Evolutionary conservation across 2,888 invertebrate species (phyloP), one percentile per base, ranked within the genome.

Genomic region (Netelia virgata): DNA sequence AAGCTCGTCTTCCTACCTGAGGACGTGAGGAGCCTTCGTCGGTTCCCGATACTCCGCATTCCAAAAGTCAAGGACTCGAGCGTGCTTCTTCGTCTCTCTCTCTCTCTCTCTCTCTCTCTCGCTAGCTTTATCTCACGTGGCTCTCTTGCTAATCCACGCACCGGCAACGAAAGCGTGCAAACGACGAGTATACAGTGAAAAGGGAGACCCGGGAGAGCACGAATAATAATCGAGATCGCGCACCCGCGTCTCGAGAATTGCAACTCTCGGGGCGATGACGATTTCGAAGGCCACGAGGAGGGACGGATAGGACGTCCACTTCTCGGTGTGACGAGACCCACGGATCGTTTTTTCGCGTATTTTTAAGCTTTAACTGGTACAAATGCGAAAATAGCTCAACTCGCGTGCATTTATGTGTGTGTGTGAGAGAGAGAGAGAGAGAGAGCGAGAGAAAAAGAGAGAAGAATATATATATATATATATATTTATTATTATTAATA

Each of bases 51-150:
- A 81, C 84, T 81, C 77, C 73, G 84, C 90, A 91, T 91, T 91
- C 91, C 91, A 89, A 91, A 89, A 91, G 89, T 90, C 91, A 91
- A 91, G 91, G 91, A 91, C 91, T 90, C 90, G 86, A 86, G 72
- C 79, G 86, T 55, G 68, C 55, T 83, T 47, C 68, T 70, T 63
- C 70, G 63, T 59, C 36, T 28, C 53, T 74, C 76, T 72, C 73
- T 43, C 66, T 63, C 61, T 47, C 53, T 70, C 69, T 47, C 63
- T 59, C 55, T 53, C 68, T 43, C 63, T 55, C 64, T 59, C 28
- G 28, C 28, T 28, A 28, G 2, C 3, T 28, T 59, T 64, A 50
- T 68, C 66, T 43, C 75, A 28, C 28, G 28, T 14, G 47, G 6
- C 14, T 28, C 53, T 74, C 74, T 28, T 74, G 63, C 74, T 82